phyloP scores from a whole-genome alignment of 2,113 vertebrate genomes.

The Pyxicephalus adspersus region DNA sequence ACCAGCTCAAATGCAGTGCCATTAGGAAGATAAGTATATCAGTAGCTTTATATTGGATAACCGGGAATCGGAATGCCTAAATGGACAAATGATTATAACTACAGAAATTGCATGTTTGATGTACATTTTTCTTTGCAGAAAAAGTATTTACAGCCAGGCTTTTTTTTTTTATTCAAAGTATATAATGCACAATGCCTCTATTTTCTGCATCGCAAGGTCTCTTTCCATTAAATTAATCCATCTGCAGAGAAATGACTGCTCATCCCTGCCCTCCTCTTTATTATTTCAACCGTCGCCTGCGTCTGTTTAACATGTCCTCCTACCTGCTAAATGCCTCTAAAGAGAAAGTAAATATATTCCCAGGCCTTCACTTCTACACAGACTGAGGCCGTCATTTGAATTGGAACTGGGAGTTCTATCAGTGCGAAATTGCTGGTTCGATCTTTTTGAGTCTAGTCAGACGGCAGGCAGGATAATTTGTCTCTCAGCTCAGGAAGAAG shows the following conservation, averaged over 20 bases:
- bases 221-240: not conserved
- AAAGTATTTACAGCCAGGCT: no score
- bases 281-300: conserved; percentile 41
- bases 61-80: no score
- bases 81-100: no score
- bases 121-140: no score
- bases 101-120: no score
- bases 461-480: conserved; percentile 69
- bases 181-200: no score
- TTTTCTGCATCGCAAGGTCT: not conserved
- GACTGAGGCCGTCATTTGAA: conserved; percentile 52
- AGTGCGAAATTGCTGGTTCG: conserved; percentile 64
- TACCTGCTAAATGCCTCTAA: conserved; percentile 25
- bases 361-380: conserved; percentile 15
- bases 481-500: conserved; percentile 66
- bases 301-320: conserved; percentile 39
- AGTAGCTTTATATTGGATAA: no score
- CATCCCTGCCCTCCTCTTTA: conserved; percentile 22
- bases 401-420: conserved; percentile 60
- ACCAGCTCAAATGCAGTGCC: no score
- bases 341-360: not conserved
- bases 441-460: conserved; percentile 62
- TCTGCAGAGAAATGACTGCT: not conserved
- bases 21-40: no score
- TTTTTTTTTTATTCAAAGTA: no score